phyloP scores from a whole-genome alignment of 2,888 invertebrate species.

The Mythimna pallens region DNA sequence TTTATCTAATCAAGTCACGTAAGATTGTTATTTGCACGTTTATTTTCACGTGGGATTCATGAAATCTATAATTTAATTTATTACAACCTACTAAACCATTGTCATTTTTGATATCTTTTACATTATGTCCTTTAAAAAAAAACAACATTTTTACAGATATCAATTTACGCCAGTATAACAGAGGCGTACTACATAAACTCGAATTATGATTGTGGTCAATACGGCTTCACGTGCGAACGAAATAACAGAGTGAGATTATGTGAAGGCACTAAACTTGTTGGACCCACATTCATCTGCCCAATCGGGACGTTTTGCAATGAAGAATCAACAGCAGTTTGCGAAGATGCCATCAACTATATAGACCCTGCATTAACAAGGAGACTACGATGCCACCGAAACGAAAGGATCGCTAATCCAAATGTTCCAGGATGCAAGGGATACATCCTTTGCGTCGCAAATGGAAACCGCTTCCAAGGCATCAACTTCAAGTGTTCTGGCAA shows the following conservation, averaged over 20 bases:
- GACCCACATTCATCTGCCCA: constrained; percentile 84
- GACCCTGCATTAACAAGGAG: constrained; percentile 78
- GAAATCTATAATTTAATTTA: background rate
- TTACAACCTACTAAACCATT: background rate
- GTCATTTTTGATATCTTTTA: background rate
- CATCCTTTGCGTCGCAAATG: constrained; percentile 85
- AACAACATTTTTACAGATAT: constrained; percentile 62
- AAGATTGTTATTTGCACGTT: constrained; percentile 16
- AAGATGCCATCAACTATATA: constrained; percentile 79
- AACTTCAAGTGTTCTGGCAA: constrained; percentile 86
- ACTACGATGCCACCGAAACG: constrained; percentile 80
- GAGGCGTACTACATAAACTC: constrained; percentile 68
- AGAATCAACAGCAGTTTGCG: constrained; percentile 85
- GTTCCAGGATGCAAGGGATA: constrained; percentile 87
- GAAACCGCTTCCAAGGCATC: constrained; percentile 85
- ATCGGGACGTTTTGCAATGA: constrained; percentile 84
- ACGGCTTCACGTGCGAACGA: constrained; percentile 84
- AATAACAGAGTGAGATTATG: constrained; percentile 80
- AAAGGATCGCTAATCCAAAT: constrained; percentile 84
- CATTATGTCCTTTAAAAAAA: background rate
- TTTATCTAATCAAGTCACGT: constrained; percentile 13
- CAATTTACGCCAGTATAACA: constrained; percentile 44
- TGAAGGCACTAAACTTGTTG: constrained; percentile 78
- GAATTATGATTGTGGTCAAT: constrained; percentile 80
- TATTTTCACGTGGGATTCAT: constrained; percentile 7